phyloP scores from a whole-genome alignment of 2,113 vertebrate species.

The Pelecanus crispus region DNA sequence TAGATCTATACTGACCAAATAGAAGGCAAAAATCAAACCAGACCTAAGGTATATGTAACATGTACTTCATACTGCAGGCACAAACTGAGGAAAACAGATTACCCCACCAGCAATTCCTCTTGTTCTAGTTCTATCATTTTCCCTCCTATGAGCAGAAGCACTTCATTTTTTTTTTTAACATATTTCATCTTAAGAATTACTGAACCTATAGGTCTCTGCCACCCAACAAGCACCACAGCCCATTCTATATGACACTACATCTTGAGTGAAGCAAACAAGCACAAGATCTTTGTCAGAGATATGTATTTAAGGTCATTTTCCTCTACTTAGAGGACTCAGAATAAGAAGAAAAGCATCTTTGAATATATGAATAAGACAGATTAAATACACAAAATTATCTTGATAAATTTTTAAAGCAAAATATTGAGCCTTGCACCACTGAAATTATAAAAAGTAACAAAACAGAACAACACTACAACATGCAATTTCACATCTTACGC shows the following conservation, averaged over 20 bases:
- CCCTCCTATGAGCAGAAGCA: not conserved
- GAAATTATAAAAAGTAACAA: not conserved
- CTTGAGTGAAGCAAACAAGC: not conserved
- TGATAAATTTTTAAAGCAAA: not conserved
- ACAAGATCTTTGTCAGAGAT: not conserved
- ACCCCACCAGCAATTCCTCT: not conserved
- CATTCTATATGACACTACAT: not conserved
- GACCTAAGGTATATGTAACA: not conserved
- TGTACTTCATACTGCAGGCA: not conserved
- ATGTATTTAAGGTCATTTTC: not conserved
- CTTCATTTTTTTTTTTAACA: not conserved
- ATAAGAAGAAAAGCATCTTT: not conserved
- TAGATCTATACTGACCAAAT: not conserved
- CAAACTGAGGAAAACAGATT: not conserved
- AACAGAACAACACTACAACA: not conserved
- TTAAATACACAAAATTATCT: fast-evolving
- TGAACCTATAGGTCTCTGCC: not conserved
- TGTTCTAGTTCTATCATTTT: not conserved
- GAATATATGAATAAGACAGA: not conserved
- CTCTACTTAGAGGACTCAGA: not conserved
- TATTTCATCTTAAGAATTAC: not conserved
- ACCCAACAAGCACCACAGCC: not conserved
- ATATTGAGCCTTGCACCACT: not conserved
- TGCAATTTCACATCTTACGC: not conserved
- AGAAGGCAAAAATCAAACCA: not conserved